A percentile compares a stretch with the other conserved stretches of the same genome.
These are phyloP conservation scores for Microplitis manilae DNA, from an alignment of 2,888 invertebrate genomes.

Conservation along the genomic window DNA sequence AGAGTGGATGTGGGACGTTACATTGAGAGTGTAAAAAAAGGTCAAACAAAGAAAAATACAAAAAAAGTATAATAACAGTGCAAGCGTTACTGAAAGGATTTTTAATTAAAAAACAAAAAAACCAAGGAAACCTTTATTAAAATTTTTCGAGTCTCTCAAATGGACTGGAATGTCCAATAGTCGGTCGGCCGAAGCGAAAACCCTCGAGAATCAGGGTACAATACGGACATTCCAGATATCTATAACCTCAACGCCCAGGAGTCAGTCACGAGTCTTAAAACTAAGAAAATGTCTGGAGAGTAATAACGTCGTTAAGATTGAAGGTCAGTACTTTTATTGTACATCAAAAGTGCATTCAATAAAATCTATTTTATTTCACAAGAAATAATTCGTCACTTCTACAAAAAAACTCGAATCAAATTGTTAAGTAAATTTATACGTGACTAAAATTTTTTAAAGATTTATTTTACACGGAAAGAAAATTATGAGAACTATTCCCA, in stretches of 20 bases:
- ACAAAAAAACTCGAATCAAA: too few relatives aligned
- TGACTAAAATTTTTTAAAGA: too few relatives aligned
- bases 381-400: too few relatives aligned
- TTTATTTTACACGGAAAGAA: too few relatives aligned
- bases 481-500: too few relatives aligned
- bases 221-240: constrained; percentile 13
- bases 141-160: constrained; percentile 50
- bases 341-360: too few relatives aligned
- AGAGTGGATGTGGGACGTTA: background rate
- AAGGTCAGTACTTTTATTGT: background rate
- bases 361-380: too few relatives aligned
- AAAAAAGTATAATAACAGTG: constrained; percentile 9
- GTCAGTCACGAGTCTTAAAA: constrained; percentile 5
- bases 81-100: constrained; percentile 18
- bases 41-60: background rate
- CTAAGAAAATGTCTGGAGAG: constrained; percentile 3
- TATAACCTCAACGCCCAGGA: constrained; percentile 5
- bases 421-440: too few relatives aligned
- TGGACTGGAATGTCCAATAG: constrained; percentile 54
- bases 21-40: background rate
- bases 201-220: constrained; percentile 23
- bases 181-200: constrained; percentile 45
- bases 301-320: background rate
- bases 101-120: constrained; percentile 42
- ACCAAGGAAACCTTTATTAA: constrained; percentile 47